phyloP scores from a whole-genome alignment of 2,113 vertebrate species.

The Chaetodon trifascialis region DNA sequence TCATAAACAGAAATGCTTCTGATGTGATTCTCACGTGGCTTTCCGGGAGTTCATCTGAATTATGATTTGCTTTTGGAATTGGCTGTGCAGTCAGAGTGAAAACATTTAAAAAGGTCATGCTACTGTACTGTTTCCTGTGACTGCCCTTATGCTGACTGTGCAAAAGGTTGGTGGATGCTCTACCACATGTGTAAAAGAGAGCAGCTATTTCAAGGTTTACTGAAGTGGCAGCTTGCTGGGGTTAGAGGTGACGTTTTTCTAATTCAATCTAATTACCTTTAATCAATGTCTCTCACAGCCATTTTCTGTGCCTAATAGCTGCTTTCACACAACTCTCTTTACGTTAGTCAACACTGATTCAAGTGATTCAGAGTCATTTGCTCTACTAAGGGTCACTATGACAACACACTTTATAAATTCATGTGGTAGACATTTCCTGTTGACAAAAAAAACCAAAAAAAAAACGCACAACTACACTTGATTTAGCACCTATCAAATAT shows the following conservation, averaged over 20 bases:
- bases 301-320: not conserved
- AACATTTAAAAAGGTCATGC: constrained; percentile 36
- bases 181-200: not conserved
- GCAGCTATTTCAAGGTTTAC: not conserved
- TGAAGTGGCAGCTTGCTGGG: not conserved
- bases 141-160: not conserved
- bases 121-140: not conserved
- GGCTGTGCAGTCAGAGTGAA: constrained; percentile 5
- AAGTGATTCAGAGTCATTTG: not conserved
- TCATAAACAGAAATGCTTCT: constrained; percentile 45
- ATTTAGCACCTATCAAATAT: constrained; percentile 11
- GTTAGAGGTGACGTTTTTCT: not conserved
- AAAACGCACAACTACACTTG: not conserved
- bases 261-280: constrained; percentile 1
- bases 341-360: not conserved
- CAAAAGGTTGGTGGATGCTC: not conserved
- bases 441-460: not conserved
- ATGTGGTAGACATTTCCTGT: not conserved
- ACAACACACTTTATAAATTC: not conserved
- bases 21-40: constrained; percentile 46
- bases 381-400: not conserved
- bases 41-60: constrained; percentile 34
- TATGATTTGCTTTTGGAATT: constrained; percentile 36
- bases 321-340: not conserved
- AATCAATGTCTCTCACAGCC: not conserved